Evolutionary conservation across 35 echinoderm and acorn worm genomes (phyloP), one percentile per base, ranked within the genome.

Genomic region (Heliocidaris erythrogramma): DNA sequence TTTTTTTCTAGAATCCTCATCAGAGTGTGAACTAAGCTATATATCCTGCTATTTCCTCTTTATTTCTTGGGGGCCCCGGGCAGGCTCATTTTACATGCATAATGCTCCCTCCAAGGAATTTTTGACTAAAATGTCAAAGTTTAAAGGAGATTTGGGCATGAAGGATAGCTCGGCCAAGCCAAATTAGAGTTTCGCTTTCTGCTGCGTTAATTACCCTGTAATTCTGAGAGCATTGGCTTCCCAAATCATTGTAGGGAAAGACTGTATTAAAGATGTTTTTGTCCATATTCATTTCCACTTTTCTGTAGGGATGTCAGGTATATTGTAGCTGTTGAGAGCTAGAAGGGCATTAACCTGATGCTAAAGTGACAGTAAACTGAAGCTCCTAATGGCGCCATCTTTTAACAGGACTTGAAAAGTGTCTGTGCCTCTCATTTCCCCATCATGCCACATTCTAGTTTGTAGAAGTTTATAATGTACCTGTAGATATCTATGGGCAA

Each of bases 121-220:
- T 92, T 92, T 92, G 91, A n/a, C 17, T 92, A 92, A 92, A 92
- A 92, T 92, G 91, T 92, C 91, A 92, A 92, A 92, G 91, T 92
- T 92, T 92, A 59, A n/a, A 59, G 91, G 91, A 59, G 91, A 92
- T 92, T 92, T 92, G 91, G 91, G 91, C 14, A 92, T 59, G 87
- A 89, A 89, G 30, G 31, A 48, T 32, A 18, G 87, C 31, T 78
- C 12, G 87, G 87, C 87, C 87, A 47, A 14, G 7, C 87, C 31
- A n/a, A 18, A 47, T 89, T 47, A 89, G 11, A 48, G 87, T 89
- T 89, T 89, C 18, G 87, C 47, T 89, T 89, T 9, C 87, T 89
- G 87, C 87, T 89, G 31, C 87, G 87, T 78, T 78, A 78, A 89
- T 89, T 89, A 48, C 87, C 87, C 32, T 5, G 31, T 47, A 89